phyloP scores from a whole-genome alignment of 2,797 vertebrate species.

The Hippopotamyrus pictus region DNA sequence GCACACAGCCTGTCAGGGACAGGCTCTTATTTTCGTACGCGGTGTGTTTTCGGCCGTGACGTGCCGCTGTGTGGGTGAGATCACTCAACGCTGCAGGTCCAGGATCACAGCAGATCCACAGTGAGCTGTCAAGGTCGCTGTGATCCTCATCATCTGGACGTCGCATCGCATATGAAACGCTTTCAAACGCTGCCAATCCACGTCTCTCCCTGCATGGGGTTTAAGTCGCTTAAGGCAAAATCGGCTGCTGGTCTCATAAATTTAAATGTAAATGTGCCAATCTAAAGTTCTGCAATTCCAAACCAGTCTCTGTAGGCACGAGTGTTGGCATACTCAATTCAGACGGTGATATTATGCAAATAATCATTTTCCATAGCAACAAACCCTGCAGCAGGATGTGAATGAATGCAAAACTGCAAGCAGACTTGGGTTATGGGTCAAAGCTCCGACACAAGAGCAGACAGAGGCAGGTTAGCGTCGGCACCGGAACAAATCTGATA shows the following conservation, averaged over 20 bases:
- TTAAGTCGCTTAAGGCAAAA: neutral
- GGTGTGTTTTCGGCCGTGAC: neutral
- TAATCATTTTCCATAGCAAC: constrained; percentile 11
- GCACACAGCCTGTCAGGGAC: neutral
- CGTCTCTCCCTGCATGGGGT: neutral
- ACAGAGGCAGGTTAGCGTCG: neutral
- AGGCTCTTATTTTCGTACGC: neutral
- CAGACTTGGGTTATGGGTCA: neutral
- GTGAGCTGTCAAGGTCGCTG: neutral
- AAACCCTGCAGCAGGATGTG: constrained; percentile 2
- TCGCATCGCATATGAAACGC: neutral
- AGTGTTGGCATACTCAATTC: neutral
- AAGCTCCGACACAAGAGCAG: neutral
- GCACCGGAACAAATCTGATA: neutral
- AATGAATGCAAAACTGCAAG: neutral
- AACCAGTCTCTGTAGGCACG: neutral
- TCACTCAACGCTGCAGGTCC: neutral
- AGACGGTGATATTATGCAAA: neutral
- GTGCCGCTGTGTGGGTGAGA: neutral
- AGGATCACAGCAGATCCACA: neutral
- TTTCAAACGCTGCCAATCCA: neutral
- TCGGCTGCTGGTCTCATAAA: neutral
- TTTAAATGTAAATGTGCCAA: neutral
- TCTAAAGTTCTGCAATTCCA: neutral
- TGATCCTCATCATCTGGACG: neutral